Conservation (phyloP, 2,797 vertebrate genomes). For the Sebastes miniatus region DNA sequence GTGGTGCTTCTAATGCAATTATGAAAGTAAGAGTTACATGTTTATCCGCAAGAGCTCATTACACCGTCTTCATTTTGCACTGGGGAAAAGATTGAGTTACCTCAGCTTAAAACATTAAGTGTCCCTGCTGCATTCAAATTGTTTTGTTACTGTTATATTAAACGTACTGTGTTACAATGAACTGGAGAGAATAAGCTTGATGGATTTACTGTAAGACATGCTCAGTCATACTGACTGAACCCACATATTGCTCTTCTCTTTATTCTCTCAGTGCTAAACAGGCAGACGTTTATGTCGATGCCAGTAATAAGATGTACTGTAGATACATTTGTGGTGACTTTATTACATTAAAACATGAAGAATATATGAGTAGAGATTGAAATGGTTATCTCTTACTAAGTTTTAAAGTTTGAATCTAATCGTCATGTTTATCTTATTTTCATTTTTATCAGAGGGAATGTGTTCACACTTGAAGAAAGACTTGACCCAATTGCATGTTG, state of each 20-base stretch:
- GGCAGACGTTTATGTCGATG: neutral
- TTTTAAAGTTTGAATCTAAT: neutral
- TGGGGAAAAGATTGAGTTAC: constrained; percentile 21
- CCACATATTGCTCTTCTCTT: neutral
- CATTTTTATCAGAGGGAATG: neutral
- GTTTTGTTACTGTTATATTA: neutral
- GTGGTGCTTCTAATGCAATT: constrained; percentile 34
- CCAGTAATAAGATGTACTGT: neutral
- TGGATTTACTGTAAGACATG: constrained; percentile 15
- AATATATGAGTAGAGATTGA: neutral
- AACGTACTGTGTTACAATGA: neutral
- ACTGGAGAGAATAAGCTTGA: neutral
- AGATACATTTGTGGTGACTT: neutral
- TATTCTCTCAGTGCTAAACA: neutral
- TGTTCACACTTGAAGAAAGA: neutral
- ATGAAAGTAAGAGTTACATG: constrained; percentile 30
- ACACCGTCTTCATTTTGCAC: constrained; percentile 18
- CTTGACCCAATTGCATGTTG: neutral
- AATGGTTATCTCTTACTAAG: neutral
- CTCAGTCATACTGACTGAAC: neutral
- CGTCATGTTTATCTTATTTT: neutral
- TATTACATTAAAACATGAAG: neutral
- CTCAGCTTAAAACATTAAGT: constrained; percentile 11
- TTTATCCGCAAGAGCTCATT: constrained; percentile 42
- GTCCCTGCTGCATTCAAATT: constrained; percentile 8